Percentiles rank a stretch among this genome's conserved stretches.
Evolutionary conservation across 2,888 invertebrate species (phyloP).

Genomic region (Branchellion lobata): DNA sequence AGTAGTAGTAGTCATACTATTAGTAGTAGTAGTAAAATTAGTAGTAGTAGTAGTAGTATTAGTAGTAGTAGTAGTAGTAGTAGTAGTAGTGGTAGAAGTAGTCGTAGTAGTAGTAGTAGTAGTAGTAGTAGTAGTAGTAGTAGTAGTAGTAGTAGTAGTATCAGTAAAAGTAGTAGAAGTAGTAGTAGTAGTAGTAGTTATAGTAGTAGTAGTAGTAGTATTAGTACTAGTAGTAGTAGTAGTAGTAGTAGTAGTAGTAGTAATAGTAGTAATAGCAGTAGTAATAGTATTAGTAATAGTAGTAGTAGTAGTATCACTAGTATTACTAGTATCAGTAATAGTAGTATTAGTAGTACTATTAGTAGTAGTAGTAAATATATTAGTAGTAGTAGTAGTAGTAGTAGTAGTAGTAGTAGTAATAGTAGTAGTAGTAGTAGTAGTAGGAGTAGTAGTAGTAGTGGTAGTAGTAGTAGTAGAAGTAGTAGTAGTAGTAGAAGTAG

Average conservation of each 20-base stretch:
- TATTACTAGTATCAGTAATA: neutral
- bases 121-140: constrained; percentile 2
- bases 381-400: neutral
- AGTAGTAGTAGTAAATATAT: neutral
- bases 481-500: neutral
- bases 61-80: constrained; percentile 4
- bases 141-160: constrained; percentile 6
- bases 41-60: neutral
- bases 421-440: neutral
- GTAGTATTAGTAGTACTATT: neutral
- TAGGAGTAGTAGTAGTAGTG: neutral
- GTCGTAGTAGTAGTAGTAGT: constrained; percentile 7
- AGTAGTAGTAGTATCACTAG: neutral
- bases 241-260: constrained; percentile 2
- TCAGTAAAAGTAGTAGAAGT: neutral
- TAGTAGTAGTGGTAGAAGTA: neutral
- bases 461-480: neutral
- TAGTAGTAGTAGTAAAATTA: too few species aligned
- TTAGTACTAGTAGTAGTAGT: neutral
- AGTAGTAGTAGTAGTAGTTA: neutral
- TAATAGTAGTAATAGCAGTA: neutral
- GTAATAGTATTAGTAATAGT: neutral
- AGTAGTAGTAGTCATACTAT: too few species aligned
- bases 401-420: neutral
- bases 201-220: neutral